These are phyloP conservation scores for Labrus mixtus DNA, from an alignment of 2,113 vertebrate species.

Conservation along the genomic window DNA sequence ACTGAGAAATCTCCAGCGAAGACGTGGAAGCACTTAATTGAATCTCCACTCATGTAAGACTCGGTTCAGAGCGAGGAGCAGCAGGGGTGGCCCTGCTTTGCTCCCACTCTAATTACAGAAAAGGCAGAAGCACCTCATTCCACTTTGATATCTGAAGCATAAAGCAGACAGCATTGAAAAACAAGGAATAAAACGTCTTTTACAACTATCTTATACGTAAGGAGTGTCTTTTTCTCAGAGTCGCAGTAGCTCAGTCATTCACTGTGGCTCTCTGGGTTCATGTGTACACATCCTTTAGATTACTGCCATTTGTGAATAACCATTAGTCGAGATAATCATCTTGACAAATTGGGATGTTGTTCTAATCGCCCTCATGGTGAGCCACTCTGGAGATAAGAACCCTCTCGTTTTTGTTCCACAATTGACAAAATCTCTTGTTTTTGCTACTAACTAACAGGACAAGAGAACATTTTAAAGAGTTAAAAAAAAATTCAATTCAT, in stretches of 20 bases:
- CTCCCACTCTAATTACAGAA: conserved; percentile 26
- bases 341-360: conserved; percentile 11
- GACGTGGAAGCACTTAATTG: conserved; percentile 61
- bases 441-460: background rate
- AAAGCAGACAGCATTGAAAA: conserved; percentile 19
- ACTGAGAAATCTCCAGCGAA: conserved; percentile 33
- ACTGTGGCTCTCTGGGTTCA: background rate
- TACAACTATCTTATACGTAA: conserved; percentile 6
- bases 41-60: conserved; percentile 68
- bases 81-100: conserved; percentile 3
- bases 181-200: conserved; percentile 5
- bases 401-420: background rate
- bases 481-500: no score
- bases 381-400: conserved; percentile 2
- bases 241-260: conserved; percentile 19
- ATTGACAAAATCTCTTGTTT: background rate
- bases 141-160: conserved; percentile 28
- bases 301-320: conserved; percentile 13
- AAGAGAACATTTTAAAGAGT: background rate
- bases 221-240: background rate
- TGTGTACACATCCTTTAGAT: conserved; percentile 14
- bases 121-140: conserved; percentile 28
- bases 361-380: background rate
- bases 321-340: conserved; percentile 18
- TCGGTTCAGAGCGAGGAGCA: conserved; percentile 14